These are phyloP conservation scores for Synergus itoensis DNA, from an alignment of 2,888 invertebrate species.

Conservation along the genomic window DNA sequence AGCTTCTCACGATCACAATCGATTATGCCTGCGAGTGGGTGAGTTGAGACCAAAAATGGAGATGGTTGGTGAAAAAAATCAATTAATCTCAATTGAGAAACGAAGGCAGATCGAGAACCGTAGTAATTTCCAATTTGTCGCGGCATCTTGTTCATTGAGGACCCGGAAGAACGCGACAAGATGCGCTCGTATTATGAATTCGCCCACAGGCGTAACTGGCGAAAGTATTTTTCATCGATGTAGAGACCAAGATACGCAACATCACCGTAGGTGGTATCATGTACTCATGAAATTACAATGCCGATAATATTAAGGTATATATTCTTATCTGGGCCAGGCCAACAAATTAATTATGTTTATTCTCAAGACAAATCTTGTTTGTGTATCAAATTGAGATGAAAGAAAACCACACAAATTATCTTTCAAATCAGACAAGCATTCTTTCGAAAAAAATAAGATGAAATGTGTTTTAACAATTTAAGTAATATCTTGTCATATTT, in stretches of 20 bases:
- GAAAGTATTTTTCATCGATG: conserved; percentile 50
- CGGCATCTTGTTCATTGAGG: conserved; percentile 63
- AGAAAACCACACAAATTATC: background rate
- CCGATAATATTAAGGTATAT: background rate
- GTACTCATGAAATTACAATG: conserved; percentile 12
- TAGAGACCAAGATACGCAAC: conserved; percentile 9
- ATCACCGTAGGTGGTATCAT: conserved; percentile 1
- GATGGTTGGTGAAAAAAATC: conserved; percentile 59
- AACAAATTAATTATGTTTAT: background rate
- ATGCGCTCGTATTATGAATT: conserved; percentile 20
- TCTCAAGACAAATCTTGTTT: background rate
- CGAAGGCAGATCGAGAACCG: conserved; percentile 38
- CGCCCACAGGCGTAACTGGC: conserved; percentile 47
- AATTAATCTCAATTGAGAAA: conserved; percentile 66
- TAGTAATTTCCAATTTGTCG: conserved; percentile 75
- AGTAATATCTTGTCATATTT: too few relatives aligned
- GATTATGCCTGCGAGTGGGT: conserved; percentile 27
- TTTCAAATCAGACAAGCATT: background rate
- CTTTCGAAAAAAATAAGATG: too few relatives aligned
- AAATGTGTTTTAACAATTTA: too few relatives aligned
- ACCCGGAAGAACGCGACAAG: conserved; percentile 49
- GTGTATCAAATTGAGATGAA: background rate
- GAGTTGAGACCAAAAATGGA: conserved; percentile 19
- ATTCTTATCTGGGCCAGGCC: background rate
- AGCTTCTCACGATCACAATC: conserved; percentile 1